Evolutionary conservation across 2,888 invertebrate genomes (phyloP).

Genomic region (Hipparchia sbordonii): DNA sequence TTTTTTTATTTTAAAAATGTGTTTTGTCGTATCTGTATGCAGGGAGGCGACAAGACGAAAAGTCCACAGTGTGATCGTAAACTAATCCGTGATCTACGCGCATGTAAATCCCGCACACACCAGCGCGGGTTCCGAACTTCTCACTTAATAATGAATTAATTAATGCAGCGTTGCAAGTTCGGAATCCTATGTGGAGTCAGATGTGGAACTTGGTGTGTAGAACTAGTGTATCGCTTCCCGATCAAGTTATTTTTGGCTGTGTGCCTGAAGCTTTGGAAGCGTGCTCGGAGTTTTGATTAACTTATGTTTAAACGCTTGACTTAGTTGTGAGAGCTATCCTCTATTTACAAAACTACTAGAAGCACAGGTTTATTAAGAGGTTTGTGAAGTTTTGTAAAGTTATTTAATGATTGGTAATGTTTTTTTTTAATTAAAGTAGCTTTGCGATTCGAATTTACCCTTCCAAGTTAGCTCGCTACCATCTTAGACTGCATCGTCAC

Average conservation of each 20-base stretch:
- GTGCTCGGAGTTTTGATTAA: constrained; percentile 28
- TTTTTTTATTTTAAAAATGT: too few species aligned
- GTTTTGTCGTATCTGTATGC: background rate
- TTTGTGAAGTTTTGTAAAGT: too few species aligned
- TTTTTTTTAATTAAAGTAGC: too few species aligned
- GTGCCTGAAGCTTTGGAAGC: constrained; percentile 28
- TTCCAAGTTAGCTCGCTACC: too few species aligned
- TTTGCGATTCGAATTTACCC: too few species aligned
- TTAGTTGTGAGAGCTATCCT: constrained; percentile 4
- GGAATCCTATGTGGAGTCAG: constrained; percentile 42
- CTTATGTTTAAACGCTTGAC: constrained; percentile 23
- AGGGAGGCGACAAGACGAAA: background rate
- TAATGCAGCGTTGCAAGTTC: constrained; percentile 64
- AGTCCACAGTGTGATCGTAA: background rate
- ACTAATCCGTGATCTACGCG: constrained; percentile 36
- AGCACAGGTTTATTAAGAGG: too few species aligned
- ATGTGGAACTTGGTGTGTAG: constrained; percentile 24
- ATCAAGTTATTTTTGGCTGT: constrained; percentile 36
- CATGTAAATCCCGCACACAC: constrained; percentile 44
- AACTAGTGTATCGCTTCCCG: constrained; percentile 22
- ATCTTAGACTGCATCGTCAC: too few species aligned
- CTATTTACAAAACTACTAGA: constrained; percentile 1
- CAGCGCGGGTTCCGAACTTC: constrained; percentile 31
- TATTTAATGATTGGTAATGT: too few species aligned
- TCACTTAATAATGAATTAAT: constrained; percentile 71